Evolutionary conservation across 2,797 vertebrate genomes (phyloP), one percentile per base, ranked within the genome.

Genomic region (Melopsittacus undulatus): DNA sequence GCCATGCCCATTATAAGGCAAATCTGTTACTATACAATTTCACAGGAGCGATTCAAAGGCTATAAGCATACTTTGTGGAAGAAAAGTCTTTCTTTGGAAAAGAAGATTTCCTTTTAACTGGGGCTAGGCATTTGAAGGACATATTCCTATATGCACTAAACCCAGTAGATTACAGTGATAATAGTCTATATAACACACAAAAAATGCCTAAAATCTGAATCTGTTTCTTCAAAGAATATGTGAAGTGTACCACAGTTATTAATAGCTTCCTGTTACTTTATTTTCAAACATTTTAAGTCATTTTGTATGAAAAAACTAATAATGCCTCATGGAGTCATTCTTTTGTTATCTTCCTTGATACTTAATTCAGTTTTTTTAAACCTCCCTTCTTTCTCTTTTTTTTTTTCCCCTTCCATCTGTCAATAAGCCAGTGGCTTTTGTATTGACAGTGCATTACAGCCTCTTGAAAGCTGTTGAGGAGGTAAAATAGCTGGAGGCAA

Each of bases 401-500:
- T 56, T 22, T 14, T 21, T 22, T 13, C 9, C 26, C 26, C 54
- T 56, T 70, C 22, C 9, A 43, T 63, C 64, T 90, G 74, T 95
- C 83, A 93, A 90, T 95, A 95, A 94, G 59, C 32, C 64, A 64
- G 48, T 87, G 72, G 45, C 42, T 95, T 90, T 94, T 77, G 56
- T 95, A 85, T 87, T 90, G 92, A 81, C 78, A 77, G 52, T 80
- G 21, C 87, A 90, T 94, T 80, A 89, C 59, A 92, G 61, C 29
- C 19, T 93, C 90, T 85, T 87, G 89, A 95, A 95, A 89, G 83
- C 72, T 96, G 79, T 81, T 61, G 78, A 87, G 64, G 83, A 87
- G 72, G 34, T 84, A 64, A 93, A 95, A 94, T 94, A 91, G 72
- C 89, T 96, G 64, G 88, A 96, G 87, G 92, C 90, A 90, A 92